Base-by-base conservation (phyloP, 1,140 invertebrate genomes). In the Popillia japonica region DNA sequence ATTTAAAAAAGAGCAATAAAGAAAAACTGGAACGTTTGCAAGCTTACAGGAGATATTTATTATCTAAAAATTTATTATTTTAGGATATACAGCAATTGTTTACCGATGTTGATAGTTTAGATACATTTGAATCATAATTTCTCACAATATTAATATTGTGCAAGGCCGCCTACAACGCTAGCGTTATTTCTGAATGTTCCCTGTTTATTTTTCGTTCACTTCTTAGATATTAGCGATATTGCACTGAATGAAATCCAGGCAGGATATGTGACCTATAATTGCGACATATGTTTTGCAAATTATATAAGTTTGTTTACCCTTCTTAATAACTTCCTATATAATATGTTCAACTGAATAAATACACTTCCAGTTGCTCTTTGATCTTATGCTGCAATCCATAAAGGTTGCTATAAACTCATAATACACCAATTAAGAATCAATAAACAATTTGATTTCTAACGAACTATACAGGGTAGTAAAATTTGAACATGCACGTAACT, bases 101-200 rank as follows among this genome's bases (percentile, higher is more conserved):
- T 55, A 55, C 42, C 42, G 42, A 55, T 55, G 48, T 55, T 55
- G 48, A 55, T 55, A 55, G 48, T 55, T 55, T 55, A 55, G 11
- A 55, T 55, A 55, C 48, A 55, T 55, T 55, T 55, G 48, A 55
- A 55, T 55, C 48, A 55, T 55, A 55, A 17, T 55, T 55, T 55
- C 11, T 55, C 48, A 55, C 48, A 55, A 55, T 55, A 20, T 55
- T 48, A 14, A 55, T 55, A n/a, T 55, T 55, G 48, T 55, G 48
- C 14, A 55, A 55, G 48, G 48, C 48, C 48, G 11, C 48, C 48
- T 55, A 55, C 48, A 14, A 55, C 48, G 14, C 48, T 3, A 55
- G 14, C 14, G 48, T 55, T 55, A 55, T 55, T 55, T 55, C 14
- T 55, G 48, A 55, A 55, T 34, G 48, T n/a, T 11, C 14, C 42